Evolutionary conservation across 2,797 vertebrate species (phyloP).

Genomic region (Pitangus sulphuratus): DNA sequence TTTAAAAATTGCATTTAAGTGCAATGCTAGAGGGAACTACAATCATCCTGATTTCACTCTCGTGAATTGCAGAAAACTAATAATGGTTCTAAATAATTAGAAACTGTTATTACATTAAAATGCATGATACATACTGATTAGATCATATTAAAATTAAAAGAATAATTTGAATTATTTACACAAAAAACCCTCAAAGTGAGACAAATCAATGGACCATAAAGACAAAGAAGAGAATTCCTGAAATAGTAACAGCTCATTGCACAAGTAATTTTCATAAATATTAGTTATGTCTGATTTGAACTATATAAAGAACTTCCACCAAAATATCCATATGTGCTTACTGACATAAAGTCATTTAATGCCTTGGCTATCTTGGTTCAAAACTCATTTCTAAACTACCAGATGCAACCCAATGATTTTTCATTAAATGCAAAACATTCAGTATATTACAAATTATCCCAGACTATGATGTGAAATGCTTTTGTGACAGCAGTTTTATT

Average conservation of each 20-base stretch:
- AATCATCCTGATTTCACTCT: conserved; percentile 23
- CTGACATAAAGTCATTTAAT: neutral
- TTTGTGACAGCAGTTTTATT: conserved; percentile 15
- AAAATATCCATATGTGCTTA: neutral
- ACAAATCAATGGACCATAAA: conserved; percentile 28
- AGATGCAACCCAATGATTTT: conserved; percentile 27
- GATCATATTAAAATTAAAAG: conserved; percentile 36
- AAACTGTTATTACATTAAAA: conserved; percentile 53
- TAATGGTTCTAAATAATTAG: conserved; percentile 51
- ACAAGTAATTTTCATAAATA: conserved; percentile 31
- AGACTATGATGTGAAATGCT: conserved; percentile 36
- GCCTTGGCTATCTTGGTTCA: neutral
- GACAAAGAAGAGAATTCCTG: conserved; percentile 18
- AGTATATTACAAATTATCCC: conserved; percentile 42
- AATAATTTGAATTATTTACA: conserved; percentile 59
- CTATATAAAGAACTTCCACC: conserved; percentile 2
- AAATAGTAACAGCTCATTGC: conserved; percentile 20
- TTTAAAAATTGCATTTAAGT: neutral
- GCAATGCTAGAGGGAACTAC: neutral
- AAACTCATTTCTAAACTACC: conserved; percentile 30
- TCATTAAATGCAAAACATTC: conserved; percentile 44
- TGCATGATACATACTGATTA: conserved; percentile 63
- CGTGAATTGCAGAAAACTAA: conserved; percentile 29
- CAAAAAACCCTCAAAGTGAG: neutral
- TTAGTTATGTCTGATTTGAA: conserved; percentile 34